These are phyloP conservation scores for Pyrgilauda ruficollis DNA, from an alignment of 2,113 vertebrate genomes.

Conservation along the genomic window DNA sequence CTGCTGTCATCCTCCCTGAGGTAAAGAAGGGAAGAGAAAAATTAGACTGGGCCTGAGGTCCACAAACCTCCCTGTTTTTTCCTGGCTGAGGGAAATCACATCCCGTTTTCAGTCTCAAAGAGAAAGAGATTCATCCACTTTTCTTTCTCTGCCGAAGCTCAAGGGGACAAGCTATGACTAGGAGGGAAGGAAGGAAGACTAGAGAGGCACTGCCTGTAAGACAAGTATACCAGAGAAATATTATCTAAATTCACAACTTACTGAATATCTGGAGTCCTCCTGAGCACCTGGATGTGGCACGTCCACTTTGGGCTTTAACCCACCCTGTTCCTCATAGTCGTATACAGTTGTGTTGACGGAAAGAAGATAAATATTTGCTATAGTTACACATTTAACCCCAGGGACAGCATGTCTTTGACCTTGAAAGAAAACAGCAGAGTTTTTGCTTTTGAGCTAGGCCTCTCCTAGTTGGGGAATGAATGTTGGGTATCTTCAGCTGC, in stretches of 20 bases:
- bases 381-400: neutral
- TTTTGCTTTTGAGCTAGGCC: neutral
- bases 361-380: neutral
- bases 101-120: neutral
- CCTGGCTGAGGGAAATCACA: neutral
- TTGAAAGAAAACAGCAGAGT: neutral
- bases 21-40: neutral
- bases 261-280: neutral
- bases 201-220: neutral
- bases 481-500: neutral
- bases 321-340: neutral
- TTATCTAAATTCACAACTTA: fast-evolving
- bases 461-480: neutral
- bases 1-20: neutral
- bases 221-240: neutral
- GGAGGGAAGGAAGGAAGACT: neutral
- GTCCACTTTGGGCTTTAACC: neutral
- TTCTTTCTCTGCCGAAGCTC: neutral
- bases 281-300: neutral
- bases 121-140: neutral
- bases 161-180: neutral
- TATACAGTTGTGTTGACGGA: neutral
- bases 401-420: neutral
- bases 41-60: neutral
- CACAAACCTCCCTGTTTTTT: neutral